Percentiles rank a stretch among this genome's conserved stretches.
Evolutionary conservation across 2,888 invertebrate species (phyloP).

Genomic region (Cacoxenus indagator): DNA sequence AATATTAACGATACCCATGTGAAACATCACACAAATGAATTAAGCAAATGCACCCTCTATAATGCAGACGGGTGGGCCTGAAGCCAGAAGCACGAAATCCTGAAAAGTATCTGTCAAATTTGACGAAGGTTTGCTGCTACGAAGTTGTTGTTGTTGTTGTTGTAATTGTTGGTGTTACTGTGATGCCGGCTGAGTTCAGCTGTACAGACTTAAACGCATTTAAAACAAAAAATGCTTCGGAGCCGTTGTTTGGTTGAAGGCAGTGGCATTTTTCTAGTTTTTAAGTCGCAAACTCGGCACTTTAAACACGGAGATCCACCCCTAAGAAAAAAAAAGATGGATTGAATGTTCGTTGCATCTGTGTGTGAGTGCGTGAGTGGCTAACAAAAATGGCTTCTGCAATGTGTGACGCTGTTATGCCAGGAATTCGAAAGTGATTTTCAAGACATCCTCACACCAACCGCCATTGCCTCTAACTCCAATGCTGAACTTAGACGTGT

Average conservation of each 20-base stretch:
- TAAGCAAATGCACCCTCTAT: background rate
- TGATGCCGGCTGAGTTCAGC: conserved; percentile 37
- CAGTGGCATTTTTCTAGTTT: conserved; percentile 52
- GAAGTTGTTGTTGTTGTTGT: conserved; percentile 15
- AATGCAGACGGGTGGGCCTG: conserved; percentile 36
- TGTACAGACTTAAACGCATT: conserved; percentile 49
- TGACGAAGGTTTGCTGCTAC: conserved; percentile 64
- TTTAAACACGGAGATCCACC: conserved; percentile 54
- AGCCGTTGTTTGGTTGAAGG: conserved; percentile 32
- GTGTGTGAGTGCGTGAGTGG: conserved; percentile 16
- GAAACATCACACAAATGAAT: background rate
- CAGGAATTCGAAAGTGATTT: conserved; percentile 56
- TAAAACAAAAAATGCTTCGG: conserved; percentile 42
- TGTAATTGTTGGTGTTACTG: conserved; percentile 22
- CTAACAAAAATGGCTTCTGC: conserved; percentile 38
- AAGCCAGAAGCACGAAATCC: background rate
- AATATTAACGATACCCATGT: no score
- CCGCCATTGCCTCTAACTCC: conserved; percentile 21
- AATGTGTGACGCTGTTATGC: background rate
- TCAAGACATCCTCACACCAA: conserved; percentile 10
- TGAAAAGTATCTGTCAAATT: conserved; percentile 68
- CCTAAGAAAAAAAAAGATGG: conserved; percentile 30
- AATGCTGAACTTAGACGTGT: conserved; percentile 1
- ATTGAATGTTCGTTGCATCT: background rate
- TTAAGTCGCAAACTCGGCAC: conserved; percentile 57